Evolutionary conservation across 2,113 vertebrate genomes (phyloP), one percentile per base, ranked within the genome.

Genomic region (Callionymus lyra): DNA sequence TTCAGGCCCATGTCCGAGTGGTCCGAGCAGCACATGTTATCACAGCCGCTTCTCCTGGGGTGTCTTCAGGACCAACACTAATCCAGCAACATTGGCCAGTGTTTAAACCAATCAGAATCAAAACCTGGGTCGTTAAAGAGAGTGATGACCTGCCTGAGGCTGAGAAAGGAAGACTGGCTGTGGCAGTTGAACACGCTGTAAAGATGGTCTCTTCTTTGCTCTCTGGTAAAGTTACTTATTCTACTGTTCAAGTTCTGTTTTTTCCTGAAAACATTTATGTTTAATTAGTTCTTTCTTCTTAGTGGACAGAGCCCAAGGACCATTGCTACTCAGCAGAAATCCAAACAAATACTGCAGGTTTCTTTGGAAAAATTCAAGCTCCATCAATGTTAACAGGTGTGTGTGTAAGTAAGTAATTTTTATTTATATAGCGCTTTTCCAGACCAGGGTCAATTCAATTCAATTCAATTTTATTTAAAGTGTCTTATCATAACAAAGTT

Each of bases 311-410:
- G 51, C 13, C 1, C 21, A 0, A 1, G 70, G 68, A 0, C 53
- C 49, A 0, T 35, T 87, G 48, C 68, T 85, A 45, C 80, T 89
- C 37, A 84, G 58, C 47, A 77, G 87, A 74, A 79, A 87, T 69
- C 10, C 80, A 41, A 80, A 76, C 47, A 87, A 81, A 58, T 89
- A 83, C 73, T 89, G 87, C 64, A 84, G 69, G 49, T 87, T 85
- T 48, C 35, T 86, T 15, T 88, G 87, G 87, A 84, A 34, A 63
- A 81, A 85, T 43, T 47, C 73, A 16, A 82, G 47, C 17, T 18
- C 52, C 31, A 16, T 58, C 4, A 88, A 86, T 60, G 76, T 79
- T 59, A 86, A 86, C 77, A 83, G 63, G 87, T 80, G 10, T 10
- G 38, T 45, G 11, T 34, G 6, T 44, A n/a, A n/a, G 18, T 31